Conservation (phyloP, 2,888 invertebrate species). For the Agonopterix heracliana region DNA sequence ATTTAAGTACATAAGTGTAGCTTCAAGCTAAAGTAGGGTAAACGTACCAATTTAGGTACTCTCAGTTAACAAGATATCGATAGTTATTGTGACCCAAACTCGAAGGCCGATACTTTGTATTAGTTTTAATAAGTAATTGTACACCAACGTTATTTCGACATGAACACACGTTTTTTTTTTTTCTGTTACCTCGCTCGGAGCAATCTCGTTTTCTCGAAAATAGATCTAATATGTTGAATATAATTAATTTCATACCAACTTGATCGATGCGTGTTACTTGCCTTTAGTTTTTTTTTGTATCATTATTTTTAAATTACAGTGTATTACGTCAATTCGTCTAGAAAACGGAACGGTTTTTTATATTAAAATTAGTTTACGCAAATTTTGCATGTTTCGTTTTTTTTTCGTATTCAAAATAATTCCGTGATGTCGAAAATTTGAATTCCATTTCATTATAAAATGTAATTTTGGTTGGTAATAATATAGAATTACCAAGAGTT, state of each 20-base stretch:
- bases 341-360: constrained; percentile 53
- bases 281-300: constrained; percentile 42
- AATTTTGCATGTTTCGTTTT: constrained; percentile 45
- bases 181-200: constrained; percentile 47
- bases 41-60: constrained; percentile 26
- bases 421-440: constrained; percentile 28
- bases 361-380: constrained; percentile 50
- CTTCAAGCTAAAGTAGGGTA: constrained; percentile 31
- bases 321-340: constrained; percentile 62
- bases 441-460: constrained; percentile 42
- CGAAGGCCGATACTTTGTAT: constrained; percentile 58
- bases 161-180: constrained; percentile 61
- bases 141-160: constrained; percentile 65
- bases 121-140: constrained; percentile 71
- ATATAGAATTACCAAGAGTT: constrained; percentile 22
- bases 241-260: constrained; percentile 69
- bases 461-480: constrained; percentile 44
- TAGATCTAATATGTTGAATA: constrained; percentile 71
- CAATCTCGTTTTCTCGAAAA: constrained; percentile 73
- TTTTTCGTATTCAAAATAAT: constrained; percentile 18
- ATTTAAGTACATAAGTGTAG: constrained; percentile 6
- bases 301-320: constrained; percentile 70
- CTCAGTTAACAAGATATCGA: constrained; percentile 4
- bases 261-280: constrained; percentile 71
- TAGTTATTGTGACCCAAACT: constrained; percentile 21